Conservation (phyloP, 2,113 vertebrate genomes). For the Festucalex cinctus region DNA sequence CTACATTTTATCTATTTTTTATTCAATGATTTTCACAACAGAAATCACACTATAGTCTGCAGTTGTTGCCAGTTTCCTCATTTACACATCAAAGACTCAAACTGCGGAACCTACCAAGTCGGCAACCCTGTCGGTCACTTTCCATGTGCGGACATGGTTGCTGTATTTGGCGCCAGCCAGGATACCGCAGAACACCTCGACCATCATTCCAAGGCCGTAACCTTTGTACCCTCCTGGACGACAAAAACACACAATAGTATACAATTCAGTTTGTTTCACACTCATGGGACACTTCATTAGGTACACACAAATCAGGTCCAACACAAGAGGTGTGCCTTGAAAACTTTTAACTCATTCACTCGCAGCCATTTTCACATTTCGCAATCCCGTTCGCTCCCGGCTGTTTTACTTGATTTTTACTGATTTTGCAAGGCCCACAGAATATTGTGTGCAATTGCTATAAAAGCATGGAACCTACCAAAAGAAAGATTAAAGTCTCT, state of each 20-base stretch:
- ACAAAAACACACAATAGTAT: conserved; percentile 1
- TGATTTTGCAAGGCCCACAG: too few relatives aligned
- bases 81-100: background rate
- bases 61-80: too few relatives aligned
- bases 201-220: conserved; percentile 75
- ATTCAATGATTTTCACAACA: too few relatives aligned
- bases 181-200: conserved; percentile 76
- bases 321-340: background rate
- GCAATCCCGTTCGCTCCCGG: too few relatives aligned
- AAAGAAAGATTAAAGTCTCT: too few relatives aligned
- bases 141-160: conserved; percentile 69
- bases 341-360: too few relatives aligned
- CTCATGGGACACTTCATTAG: background rate
- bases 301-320: background rate
- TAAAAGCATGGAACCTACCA: too few relatives aligned
- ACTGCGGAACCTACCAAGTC: conserved; percentile 60
- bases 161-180: conserved; percentile 71
- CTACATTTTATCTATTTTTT: too few relatives aligned
- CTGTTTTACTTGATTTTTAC: too few relatives aligned
- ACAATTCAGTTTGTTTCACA: background rate
- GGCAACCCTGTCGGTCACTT: conserved; percentile 66
- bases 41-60: too few relatives aligned
- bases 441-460: too few relatives aligned
- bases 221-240: conserved; percentile 74
- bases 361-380: too few relatives aligned